phyloP scores from a whole-genome alignment of 2,888 invertebrate genomes.

The Cryptophagus acutangulus region DNA sequence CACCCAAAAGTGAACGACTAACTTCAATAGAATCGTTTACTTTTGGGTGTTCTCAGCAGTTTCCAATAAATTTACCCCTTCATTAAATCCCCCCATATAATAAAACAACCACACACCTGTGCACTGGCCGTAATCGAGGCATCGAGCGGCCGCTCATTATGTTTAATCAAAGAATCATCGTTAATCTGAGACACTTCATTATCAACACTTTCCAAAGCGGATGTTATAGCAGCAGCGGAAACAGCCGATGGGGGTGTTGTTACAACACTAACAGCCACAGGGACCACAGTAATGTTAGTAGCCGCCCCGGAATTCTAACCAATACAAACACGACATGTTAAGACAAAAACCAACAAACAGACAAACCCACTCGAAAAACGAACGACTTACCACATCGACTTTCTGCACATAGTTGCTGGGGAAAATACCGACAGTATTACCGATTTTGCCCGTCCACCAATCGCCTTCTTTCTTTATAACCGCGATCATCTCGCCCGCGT shows the following conservation, averaged over 20 bases:
- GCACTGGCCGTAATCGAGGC: slow-evolving; percentile 47
- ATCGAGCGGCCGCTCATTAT: slow-evolving; percentile 44
- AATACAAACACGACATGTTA: slow-evolving; percentile 11
- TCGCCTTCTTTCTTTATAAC: slow-evolving; percentile 90
- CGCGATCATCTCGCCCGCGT: slow-evolving; percentile 78
- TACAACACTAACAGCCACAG: slow-evolving; percentile 33
- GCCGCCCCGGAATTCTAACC: slow-evolving; percentile 22
- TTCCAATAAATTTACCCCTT: too few relatives aligned
- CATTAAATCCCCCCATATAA: too few relatives aligned
- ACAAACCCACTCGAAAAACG: neutral
- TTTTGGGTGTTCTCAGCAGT: too few relatives aligned
- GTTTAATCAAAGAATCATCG: slow-evolving; percentile 48
- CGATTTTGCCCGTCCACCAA: slow-evolving; percentile 97
- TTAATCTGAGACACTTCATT: slow-evolving; percentile 50
- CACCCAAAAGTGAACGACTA: too few relatives aligned
- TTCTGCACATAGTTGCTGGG: slow-evolving; percentile 94
- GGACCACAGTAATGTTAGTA: slow-evolving; percentile 15
- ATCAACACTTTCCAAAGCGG: slow-evolving; percentile 36
- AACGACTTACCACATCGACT: slow-evolving; percentile 49
- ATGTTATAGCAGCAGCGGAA: slow-evolving; percentile 29
- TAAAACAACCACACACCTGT: slow-evolving; percentile 33
- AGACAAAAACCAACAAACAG: slow-evolving; percentile 2
- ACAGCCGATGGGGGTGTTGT: slow-evolving; percentile 27
- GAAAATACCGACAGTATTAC: slow-evolving; percentile 80
- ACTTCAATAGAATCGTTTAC: too few relatives aligned